phyloP scores from a whole-genome alignment of 2,797 vertebrate species.

The Gallirallus australis region DNA sequence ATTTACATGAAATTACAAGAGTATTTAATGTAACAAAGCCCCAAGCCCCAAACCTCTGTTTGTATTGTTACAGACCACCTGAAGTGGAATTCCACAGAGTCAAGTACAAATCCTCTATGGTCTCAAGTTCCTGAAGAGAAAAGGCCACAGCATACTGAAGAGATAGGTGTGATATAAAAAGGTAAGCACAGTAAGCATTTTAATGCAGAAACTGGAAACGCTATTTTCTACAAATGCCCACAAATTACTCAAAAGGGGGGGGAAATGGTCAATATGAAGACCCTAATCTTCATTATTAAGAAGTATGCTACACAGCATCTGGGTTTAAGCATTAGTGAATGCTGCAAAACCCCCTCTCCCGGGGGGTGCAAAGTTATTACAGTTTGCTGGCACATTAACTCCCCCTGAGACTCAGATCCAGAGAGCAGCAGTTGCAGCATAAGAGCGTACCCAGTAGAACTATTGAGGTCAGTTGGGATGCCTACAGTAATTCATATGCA shows the following conservation, averaged over 20 bases:
- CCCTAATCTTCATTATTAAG: neutral
- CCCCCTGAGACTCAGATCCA: rapidly evolving
- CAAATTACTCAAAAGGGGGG: neutral
- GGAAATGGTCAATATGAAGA: neutral
- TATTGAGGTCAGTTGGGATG: neutral
- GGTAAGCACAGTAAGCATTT: neutral
- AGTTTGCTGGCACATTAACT: neutral
- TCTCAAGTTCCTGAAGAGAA: neutral
- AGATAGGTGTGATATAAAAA: neutral
- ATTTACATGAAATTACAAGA: neutral
- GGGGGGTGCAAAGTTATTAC: neutral
- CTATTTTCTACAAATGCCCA: neutral
- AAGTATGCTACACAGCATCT: neutral
- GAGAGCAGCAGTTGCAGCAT: neutral
- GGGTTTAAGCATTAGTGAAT: neutral
- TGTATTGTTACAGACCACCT: rapidly evolving
- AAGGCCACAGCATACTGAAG: neutral
- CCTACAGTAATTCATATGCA: neutral
- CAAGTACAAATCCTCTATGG: neutral
- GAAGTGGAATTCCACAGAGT: neutral
- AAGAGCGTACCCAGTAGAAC: neutral
- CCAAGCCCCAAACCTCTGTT: neutral
- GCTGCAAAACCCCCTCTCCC: neutral
- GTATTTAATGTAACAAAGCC: neutral
- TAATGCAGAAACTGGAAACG: neutral